phyloP scores from a whole-genome alignment of 1,140 invertebrate genomes.

The Drosophila pachea region DNA sequence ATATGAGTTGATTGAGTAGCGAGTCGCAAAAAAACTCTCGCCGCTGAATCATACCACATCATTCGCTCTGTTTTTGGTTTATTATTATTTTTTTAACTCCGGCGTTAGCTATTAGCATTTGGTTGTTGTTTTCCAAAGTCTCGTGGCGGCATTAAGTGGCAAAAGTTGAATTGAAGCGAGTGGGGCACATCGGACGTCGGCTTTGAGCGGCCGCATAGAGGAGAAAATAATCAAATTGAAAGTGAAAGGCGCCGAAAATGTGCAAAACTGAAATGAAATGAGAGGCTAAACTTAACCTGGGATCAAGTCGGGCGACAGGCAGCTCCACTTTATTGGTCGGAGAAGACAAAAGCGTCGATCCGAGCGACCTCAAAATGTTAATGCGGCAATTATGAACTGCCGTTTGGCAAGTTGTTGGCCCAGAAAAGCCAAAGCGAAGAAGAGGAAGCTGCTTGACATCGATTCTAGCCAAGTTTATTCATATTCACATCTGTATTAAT shows the following conservation, averaged over 20 bases:
- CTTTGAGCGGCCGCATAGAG: constrained; percentile 4
- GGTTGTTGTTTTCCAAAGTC: constrained; percentile 15
- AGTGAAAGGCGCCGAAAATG: constrained; percentile 49
- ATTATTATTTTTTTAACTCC: background rate
- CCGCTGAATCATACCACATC: constrained; percentile 23
- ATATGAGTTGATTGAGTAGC: constrained; percentile 36
- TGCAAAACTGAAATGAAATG: constrained; percentile 27
- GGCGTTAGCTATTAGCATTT: background rate
- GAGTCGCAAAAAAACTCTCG: constrained; percentile 25
- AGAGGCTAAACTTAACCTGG: background rate
- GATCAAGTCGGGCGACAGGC: background rate
- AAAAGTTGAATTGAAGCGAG: constrained; percentile 29
- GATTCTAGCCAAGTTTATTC: constrained; percentile 27
- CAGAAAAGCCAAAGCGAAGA: constrained; percentile 37
- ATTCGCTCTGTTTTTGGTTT: constrained; percentile 11
- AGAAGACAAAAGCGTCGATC: constrained; percentile 12
- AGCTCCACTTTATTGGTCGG: constrained; percentile 7
- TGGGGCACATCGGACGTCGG: constrained; percentile 21
- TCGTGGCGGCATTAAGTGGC: constrained; percentile 35
- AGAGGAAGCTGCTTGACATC: constrained; percentile 35
- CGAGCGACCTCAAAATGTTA: constrained; percentile 33
- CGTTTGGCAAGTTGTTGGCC: constrained; percentile 36
- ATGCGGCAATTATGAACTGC: constrained; percentile 60
- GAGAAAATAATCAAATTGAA: constrained; percentile 41
- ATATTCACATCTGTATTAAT: constrained; percentile 14